Conservation (phyloP, 2,797 vertebrate species). For the Zalophus californianus region DNA sequence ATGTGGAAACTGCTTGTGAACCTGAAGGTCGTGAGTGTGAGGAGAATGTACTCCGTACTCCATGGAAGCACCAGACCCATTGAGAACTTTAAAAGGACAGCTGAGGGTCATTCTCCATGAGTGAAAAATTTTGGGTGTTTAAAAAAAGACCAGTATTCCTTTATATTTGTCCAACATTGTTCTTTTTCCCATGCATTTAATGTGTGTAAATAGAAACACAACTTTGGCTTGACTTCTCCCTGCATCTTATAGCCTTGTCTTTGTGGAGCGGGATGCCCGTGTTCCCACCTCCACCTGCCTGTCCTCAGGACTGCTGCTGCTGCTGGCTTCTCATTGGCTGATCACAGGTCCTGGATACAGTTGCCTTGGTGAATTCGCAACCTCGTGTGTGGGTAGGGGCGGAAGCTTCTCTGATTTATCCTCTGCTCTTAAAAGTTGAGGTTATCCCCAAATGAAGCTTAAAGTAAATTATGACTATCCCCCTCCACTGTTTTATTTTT, state of each 20-base stretch:
- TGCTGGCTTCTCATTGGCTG: slow-evolving; percentile 34
- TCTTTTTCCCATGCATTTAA: neutral
- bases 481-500: neutral
- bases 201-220: neutral
- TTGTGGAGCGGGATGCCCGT: neutral
- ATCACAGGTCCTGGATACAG: slow-evolving; percentile 47
- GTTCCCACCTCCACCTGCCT: neutral
- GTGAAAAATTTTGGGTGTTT: neutral
- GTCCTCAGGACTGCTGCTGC: neutral
- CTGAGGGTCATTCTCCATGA: neutral
- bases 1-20: neutral
- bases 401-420: slow-evolving; percentile 43
- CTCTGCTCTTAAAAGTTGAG: slow-evolving; percentile 61
- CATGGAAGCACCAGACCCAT: neutral
- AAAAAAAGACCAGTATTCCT: neutral
- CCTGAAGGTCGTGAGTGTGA: too few species aligned
- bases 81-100: neutral
- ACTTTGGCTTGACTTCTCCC: neutral
- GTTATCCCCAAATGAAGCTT: slow-evolving; percentile 24
- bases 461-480: neutral
- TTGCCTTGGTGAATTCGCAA: slow-evolving; percentile 67
- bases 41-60: neutral
- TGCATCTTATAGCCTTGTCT: neutral
- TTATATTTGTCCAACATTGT: neutral
- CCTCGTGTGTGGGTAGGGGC: neutral